Evolutionary conservation across 2,113 vertebrate genomes (phyloP).

Genomic region (Python bivittatus): DNA sequence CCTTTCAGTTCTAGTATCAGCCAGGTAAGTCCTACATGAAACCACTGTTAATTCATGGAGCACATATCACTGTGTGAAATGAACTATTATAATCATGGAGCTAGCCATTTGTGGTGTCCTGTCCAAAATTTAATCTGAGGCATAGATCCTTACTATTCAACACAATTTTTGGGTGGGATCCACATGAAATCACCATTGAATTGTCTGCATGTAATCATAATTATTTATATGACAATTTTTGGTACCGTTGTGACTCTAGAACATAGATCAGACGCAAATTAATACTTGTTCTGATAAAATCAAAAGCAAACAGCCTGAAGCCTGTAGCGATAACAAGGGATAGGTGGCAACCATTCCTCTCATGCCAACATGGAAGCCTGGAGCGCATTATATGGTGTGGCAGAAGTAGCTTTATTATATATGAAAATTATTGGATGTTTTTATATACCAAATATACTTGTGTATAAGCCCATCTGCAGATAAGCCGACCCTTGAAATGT

Average conservation of each 20-base stretch:
- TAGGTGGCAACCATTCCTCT: neutral
- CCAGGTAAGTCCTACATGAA: too few species aligned
- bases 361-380: neutral
- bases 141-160: neutral
- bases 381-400: neutral
- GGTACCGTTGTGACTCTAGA: neutral
- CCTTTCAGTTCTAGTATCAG: too few species aligned
- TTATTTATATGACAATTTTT: neutral
- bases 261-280: neutral
- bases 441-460: neutral
- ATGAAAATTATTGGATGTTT: neutral
- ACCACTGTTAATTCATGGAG: too few species aligned
- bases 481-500: neutral
- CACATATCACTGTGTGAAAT: too few species aligned
- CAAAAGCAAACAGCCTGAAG: neutral
- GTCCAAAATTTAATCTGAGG: neutral
- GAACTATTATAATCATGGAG: too few species aligned
- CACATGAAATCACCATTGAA: neutral
- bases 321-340: neutral
- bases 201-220: neutral
- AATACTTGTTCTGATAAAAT: neutral
- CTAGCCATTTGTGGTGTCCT: neutral
- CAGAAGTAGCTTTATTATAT: neutral
- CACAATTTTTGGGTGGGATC: neutral
- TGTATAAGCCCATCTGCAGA: neutral